A percentile compares a stretch with the other conserved stretches of the same genome.
Evolutionary conservation across 2,113 vertebrate species (phyloP).

Genomic region (Ia io): DNA sequence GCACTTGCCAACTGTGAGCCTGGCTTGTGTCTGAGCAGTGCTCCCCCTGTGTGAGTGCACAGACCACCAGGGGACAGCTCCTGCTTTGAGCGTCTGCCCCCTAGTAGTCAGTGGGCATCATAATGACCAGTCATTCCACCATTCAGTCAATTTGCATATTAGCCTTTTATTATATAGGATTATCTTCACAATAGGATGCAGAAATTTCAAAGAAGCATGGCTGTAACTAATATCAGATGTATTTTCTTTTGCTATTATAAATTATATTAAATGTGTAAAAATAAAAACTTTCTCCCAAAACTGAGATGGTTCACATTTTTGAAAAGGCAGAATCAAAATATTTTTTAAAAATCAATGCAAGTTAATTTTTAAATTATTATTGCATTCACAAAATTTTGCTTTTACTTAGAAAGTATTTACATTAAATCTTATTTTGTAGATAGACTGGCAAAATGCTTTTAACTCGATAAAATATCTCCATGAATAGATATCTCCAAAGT

Average conservation of each 20-base stretch:
- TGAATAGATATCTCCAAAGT: background rate
- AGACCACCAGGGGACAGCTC: too few relatives aligned
- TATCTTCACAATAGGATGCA: background rate
- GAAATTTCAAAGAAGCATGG: background rate
- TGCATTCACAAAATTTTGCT: background rate
- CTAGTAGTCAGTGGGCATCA: too few relatives aligned
- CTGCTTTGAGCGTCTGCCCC: too few relatives aligned
- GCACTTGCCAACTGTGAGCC: too few relatives aligned
- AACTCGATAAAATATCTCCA: background rate
- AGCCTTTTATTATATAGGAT: too few relatives aligned
- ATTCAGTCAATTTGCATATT: too few relatives aligned
- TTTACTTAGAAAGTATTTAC: background rate
- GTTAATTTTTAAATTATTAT: background rate
- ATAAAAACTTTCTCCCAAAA: background rate
- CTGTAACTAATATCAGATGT: background rate
- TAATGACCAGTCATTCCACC: too few relatives aligned
- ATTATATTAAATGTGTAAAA: background rate
- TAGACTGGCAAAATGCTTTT: background rate
- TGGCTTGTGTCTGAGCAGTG: too few relatives aligned
- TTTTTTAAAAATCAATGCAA: background rate
- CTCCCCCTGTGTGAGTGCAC: too few relatives aligned
- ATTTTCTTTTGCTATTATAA: conserved; percentile 1
- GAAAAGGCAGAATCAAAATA: conserved; percentile 27
- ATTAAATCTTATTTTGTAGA: conserved; percentile 22
- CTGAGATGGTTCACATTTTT: background rate